Percentiles rank a stretch among this genome's conserved stretches.
Conservation (phyloP, 2,113 vertebrate species). For the Taxidea taxus region DNA sequence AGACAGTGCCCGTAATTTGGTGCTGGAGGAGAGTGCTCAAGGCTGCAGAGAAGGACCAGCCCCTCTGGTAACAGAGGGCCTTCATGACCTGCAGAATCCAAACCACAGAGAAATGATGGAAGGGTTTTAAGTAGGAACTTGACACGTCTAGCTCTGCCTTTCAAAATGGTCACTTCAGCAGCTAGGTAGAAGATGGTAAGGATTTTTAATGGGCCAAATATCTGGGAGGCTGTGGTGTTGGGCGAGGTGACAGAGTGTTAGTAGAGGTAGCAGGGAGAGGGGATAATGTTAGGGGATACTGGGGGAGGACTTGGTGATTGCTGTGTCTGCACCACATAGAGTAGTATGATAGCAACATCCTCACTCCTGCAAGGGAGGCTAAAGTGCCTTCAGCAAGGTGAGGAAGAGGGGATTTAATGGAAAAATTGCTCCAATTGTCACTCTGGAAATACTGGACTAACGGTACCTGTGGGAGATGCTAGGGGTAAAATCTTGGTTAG, state of each 20-base stretch:
- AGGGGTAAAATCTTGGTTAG: background rate
- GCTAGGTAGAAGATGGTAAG: background rate
- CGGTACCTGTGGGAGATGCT: background rate
- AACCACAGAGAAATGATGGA: background rate
- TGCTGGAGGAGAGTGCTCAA: no score
- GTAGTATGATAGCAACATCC: background rate
- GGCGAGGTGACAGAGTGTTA: background rate
- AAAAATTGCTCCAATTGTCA: no score
- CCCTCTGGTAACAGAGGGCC: background rate
- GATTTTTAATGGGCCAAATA: background rate
- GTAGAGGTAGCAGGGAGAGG: background rate
- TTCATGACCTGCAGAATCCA: background rate
- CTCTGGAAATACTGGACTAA: background rate
- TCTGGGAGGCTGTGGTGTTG: background rate
- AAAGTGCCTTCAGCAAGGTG: background rate
- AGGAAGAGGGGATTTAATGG: background rate
- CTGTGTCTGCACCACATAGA: no score
- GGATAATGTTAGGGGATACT: no score
- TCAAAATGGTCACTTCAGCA: background rate
- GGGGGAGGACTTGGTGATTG: background rate
- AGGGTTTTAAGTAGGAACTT: background rate
- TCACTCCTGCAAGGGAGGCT: background rate
- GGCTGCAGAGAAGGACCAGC: background rate
- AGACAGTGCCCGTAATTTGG: background rate
- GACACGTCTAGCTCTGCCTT: background rate